A percentile compares a stretch with the other conserved stretches of the same genome.
Conservation (phyloP, 2,888 invertebrate genomes). For the Amblyjoppa proteus region DNA sequence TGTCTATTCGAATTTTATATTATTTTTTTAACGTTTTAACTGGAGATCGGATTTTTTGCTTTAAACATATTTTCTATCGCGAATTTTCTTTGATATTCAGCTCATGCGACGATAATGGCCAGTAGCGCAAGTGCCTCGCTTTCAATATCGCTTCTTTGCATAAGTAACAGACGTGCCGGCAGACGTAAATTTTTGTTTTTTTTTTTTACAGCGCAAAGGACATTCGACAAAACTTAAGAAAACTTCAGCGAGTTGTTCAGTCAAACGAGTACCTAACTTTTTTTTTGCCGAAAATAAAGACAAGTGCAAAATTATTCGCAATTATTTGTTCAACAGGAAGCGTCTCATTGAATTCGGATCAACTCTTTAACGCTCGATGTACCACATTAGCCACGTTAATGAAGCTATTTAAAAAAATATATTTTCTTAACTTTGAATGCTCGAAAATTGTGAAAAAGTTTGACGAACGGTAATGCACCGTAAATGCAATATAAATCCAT, state of each 20-base stretch:
- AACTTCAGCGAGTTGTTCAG: constrained; percentile 15
- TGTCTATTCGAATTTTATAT: constrained; percentile 26
- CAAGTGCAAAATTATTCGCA: not conserved
- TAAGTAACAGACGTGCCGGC: constrained; percentile 74
- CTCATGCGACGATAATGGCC: constrained; percentile 76
- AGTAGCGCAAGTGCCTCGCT: constrained; percentile 70
- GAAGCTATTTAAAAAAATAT: not conserved
- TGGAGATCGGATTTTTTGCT: not conserved
- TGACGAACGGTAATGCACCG: not conserved
- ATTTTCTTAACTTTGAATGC: not conserved
- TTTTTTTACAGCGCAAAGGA: constrained; percentile 47
- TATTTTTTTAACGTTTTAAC: constrained; percentile 9
- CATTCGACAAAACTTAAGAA: constrained; percentile 58
- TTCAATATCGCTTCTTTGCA: constrained; percentile 63
- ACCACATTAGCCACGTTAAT: not conserved
- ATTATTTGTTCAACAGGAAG: not conserved
- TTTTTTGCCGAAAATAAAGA: not conserved
- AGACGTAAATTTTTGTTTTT: constrained; percentile 63
- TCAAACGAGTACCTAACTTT: not conserved
- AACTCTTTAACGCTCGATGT: not conserved
- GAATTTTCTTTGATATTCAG: constrained; percentile 66
- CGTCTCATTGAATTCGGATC: not conserved
- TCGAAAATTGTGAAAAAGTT: not conserved
- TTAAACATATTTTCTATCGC: constrained; percentile 55
- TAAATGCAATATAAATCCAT: no score